Base-by-base conservation (phyloP, 2,113 vertebrate genomes). In the Misgurnus mizolepis region DNA sequence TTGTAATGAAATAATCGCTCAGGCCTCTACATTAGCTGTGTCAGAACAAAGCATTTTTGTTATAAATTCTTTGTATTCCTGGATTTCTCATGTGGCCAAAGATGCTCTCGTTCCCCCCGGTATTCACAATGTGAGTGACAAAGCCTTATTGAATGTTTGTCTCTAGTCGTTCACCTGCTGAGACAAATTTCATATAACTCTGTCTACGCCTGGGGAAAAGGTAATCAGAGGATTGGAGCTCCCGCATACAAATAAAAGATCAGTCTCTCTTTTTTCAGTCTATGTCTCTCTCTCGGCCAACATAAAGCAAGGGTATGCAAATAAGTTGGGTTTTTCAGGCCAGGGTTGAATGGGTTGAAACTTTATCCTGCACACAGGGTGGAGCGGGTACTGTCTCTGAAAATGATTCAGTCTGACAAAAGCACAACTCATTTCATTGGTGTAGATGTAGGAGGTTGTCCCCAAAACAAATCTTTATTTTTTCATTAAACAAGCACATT, bases 231-330 rank as follows among this genome's bases (percentile, higher is more conserved):
- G 18, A 50, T 15, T 55, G 75, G 61, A 67, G 55, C 11, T 34
- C 60, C 41, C 17, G 62, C 62, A 80, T 80, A 82, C 67, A 76
- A 76, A 67, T 74, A 67, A 80, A 85, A 80, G 68, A 69, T 74
- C 79, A 75, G 70, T 65, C 41, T 12, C 40, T 64, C 27, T 34
- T 34, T 34, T 34, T 34, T 34, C 27, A 34, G 50, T 71, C 41
- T 45, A 60, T 56, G 47, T 61, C 41, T 71, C 50, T 45, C 75
- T 80, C 68, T 74, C 6, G 3, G 0, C 17, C n/a, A 9, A 58
- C 12, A 41, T 43, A 78, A 61, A 41, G 61, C n/a, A 7, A 66
- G 43, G 11, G 12, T 74, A 65, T 77, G 43, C 67, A 73, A 65
- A 67, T 34, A 39, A 47, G 67, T 34, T 82, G 14, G 27, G 22